Evolutionary conservation across 2,797 vertebrate species (phyloP), one percentile per base, ranked within the genome.

Genomic region (Xerus rutilus): DNA sequence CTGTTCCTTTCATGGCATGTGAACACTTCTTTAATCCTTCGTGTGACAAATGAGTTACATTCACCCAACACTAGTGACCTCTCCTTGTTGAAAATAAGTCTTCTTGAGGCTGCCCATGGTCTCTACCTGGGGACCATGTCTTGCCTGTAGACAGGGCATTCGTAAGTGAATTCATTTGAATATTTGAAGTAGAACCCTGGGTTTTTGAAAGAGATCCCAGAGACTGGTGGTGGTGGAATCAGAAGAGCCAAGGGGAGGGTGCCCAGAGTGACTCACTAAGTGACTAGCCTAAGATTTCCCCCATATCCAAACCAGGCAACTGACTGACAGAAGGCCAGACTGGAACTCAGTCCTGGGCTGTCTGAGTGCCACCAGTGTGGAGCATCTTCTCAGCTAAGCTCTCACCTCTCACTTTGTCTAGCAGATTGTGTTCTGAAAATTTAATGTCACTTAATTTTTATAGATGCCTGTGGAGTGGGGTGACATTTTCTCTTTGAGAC

Each of bases 401-500:
- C 89, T 96, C 1, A n/a, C 11, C 39, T 64, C 89, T 96, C 1
- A 45, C 17, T 91, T 77, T 62, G 35, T 5, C 18, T 13, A 52
- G 69, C 2, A 69, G 47, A 39, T 67, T 4, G 13, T 54, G 30
- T 25, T 88, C 67, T 92, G 64, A 96, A 93, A 81, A 94, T 59
- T 77, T 39, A 35, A 35, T 39, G 17, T 1, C 17, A 76, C 54
- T 85, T 83, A 88, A 62, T 25, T 96, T 77, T 57, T 65, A 91
- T 54, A 79, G 43, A 85, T 47, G 30, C 5, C n/a, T 47, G 13
- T 23, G 20, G 21, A 20, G 28, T 57, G 54, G 54, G 7, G 20
- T 57, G 7, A n/a, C 14, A 54, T 74, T 73, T 89, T 92, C n/a
- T 82, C 86, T 92, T 94, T 74, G 77, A 74, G 77, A 91, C 32